phyloP scores from a whole-genome alignment of 2,113 vertebrate species.

The Syngnathus scovelli region DNA sequence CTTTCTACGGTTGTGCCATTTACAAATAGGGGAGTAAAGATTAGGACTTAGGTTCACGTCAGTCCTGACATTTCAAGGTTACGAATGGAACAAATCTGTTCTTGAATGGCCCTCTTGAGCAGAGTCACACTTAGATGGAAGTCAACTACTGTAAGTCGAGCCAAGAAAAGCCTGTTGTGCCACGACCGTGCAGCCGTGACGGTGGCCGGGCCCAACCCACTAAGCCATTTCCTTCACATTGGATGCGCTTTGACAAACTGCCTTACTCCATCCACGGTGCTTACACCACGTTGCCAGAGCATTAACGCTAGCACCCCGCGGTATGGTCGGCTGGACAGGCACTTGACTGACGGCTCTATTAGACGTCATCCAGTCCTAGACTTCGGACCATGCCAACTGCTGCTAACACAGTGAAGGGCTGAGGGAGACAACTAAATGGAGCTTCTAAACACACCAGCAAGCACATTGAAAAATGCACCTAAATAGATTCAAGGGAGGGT shows the following conservation, averaged over 20 bases:
- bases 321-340: slow-evolving; percentile 71
- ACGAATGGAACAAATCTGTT: not conserved
- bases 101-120: not conserved
- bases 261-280: slow-evolving; percentile 52
- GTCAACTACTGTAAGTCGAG: not conserved
- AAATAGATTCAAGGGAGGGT: slow-evolving; percentile 27
- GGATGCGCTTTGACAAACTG: slow-evolving; percentile 73
- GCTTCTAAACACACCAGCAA: slow-evolving; percentile 58
- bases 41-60: not conserved
- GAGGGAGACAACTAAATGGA: slow-evolving; percentile 67
- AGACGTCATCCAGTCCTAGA: slow-evolving; percentile 79
- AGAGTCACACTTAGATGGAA: not conserved
- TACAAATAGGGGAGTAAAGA: not conserved
- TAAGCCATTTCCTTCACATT: slow-evolving; percentile 72
- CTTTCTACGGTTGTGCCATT: not conserved
- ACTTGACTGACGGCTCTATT: slow-evolving; percentile 90
- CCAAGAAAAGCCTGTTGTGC: slow-evolving; percentile 35
- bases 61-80: not conserved
- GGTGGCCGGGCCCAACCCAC: slow-evolving; percentile 42
- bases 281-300: slow-evolving; percentile 61
- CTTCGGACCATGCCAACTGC: slow-evolving; percentile 75
- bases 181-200: slow-evolving; percentile 42
- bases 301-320: slow-evolving; percentile 64
- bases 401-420: slow-evolving; percentile 77
- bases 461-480: slow-evolving; percentile 45